Conservation (phyloP, 2,888 invertebrate species). For the Melinopterus prodromus region DNA sequence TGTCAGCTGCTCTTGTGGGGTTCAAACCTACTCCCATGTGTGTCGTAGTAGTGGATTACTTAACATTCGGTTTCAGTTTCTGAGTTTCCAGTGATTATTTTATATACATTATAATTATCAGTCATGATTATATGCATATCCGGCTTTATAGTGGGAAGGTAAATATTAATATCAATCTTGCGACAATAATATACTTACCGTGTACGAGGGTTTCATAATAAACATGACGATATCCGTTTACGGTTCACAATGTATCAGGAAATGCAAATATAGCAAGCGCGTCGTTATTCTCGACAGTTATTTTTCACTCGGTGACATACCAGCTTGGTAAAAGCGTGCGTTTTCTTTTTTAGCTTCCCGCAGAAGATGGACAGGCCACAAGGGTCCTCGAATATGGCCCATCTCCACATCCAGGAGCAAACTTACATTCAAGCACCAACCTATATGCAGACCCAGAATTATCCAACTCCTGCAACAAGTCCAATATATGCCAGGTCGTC, state of each 20-base stretch:
- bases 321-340: background rate
- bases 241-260: conserved; percentile 25
- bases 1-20: conserved; percentile 53
- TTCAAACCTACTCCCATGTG: conserved; percentile 41
- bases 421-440: conserved; percentile 61
- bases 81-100: conserved; percentile 9
- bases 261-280: conserved; percentile 20
- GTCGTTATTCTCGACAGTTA: conserved; percentile 11
- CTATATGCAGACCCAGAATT: conserved; percentile 59
- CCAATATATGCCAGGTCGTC: conserved; percentile 56
- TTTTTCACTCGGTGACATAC: conserved; percentile 25
- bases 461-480: conserved; percentile 52
- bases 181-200: background rate
- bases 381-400: conserved; percentile 51
- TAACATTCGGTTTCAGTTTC: conserved; percentile 6
- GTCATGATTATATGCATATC: conserved; percentile 69
- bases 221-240: conserved; percentile 23
- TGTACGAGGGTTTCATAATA: conserved; percentile 4
- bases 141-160: conserved; percentile 68
- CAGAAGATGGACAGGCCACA: conserved; percentile 60
- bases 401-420: conserved; percentile 52
- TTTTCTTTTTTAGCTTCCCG: conserved; percentile 58
- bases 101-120: conserved; percentile 39
- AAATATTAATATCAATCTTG: conserved; percentile 40
- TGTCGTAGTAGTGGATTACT: background rate